These are phyloP conservation scores for Trachelus iudaicus DNA, from an alignment of 2,888 invertebrate species.

Conservation along the genomic window DNA sequence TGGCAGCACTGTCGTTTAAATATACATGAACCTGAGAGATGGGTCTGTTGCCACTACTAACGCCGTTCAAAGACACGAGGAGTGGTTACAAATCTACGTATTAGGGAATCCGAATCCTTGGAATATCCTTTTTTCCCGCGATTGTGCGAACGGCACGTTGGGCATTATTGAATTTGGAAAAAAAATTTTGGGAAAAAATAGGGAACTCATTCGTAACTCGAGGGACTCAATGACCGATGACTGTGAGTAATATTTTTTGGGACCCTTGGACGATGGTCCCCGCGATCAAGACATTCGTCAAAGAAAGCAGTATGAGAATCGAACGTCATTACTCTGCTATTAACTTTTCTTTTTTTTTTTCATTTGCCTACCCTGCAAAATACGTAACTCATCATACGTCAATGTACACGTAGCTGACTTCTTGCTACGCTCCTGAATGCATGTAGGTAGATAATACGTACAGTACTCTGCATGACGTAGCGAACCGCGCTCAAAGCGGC, in stretches of 20 bases:
- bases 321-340: not conserved
- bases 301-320: not conserved
- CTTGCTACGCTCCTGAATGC: conserved; percentile 5
- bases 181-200: not conserved
- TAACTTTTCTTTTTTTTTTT: not conserved
- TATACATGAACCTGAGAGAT: conserved; percentile 38
- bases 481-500: conserved; percentile 20
- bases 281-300: not conserved
- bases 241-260: too few species aligned
- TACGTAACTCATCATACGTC: conserved; percentile 40
- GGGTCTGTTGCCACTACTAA: conserved; percentile 16
- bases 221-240: too few species aligned
- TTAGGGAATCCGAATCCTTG: not conserved
- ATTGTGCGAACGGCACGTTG: not conserved
- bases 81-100: conserved; percentile 10
- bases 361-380: not conserved
- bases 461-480: conserved; percentile 37
- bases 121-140: not conserved
- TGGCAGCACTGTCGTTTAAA: conserved; percentile 37
- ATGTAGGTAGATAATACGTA: conserved; percentile 22
- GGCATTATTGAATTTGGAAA: not conserved
- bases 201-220: not conserved
- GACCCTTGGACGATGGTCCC: not conserved
- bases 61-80: conserved; percentile 8
- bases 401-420: conserved; percentile 18